Conservation (phyloP, 2,888 invertebrate genomes). For the Meteorus cinctellus region DNA sequence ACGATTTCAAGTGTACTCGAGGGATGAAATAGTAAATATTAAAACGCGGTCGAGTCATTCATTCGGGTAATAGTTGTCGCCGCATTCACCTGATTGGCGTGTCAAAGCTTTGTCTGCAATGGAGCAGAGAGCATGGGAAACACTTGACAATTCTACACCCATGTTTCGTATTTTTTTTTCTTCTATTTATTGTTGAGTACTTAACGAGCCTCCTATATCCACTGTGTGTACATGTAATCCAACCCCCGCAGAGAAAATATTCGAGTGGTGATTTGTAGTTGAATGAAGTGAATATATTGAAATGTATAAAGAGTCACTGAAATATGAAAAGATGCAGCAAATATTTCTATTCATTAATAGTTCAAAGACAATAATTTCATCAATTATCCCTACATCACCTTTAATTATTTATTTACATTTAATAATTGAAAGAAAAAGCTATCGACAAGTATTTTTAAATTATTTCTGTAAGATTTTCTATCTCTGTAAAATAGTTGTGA, state of each 20-base stretch:
- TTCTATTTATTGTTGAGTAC: conserved; percentile 17
- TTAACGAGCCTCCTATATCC: conserved; percentile 38
- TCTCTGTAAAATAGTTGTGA: background rate
- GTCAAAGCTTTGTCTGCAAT: conserved; percentile 55
- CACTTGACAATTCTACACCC: conserved; percentile 58
- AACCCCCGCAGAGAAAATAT: conserved; percentile 1
- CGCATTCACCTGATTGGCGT: conserved; percentile 44
- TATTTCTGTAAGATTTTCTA: background rate
- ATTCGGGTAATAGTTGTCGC: conserved; percentile 54
- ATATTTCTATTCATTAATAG: no score
- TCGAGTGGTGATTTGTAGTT: conserved; percentile 7
- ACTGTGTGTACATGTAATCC: background rate
- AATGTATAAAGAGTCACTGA: background rate
- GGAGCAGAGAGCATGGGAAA: conserved; percentile 66
- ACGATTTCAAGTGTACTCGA: conserved; percentile 44
- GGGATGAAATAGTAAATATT: conserved; percentile 52
- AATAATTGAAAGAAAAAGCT: no score
- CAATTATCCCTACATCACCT: no score
- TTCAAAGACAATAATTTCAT: no score
- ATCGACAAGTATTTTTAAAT: no score
- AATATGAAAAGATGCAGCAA: no score
- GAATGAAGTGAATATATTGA: background rate
- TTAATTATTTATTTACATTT: no score
- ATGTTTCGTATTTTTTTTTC: conserved; percentile 26
- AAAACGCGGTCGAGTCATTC: conserved; percentile 47